Evolutionary conservation across 2,888 invertebrate species (phyloP).

Genomic region (Drosophila affinis): DNA sequence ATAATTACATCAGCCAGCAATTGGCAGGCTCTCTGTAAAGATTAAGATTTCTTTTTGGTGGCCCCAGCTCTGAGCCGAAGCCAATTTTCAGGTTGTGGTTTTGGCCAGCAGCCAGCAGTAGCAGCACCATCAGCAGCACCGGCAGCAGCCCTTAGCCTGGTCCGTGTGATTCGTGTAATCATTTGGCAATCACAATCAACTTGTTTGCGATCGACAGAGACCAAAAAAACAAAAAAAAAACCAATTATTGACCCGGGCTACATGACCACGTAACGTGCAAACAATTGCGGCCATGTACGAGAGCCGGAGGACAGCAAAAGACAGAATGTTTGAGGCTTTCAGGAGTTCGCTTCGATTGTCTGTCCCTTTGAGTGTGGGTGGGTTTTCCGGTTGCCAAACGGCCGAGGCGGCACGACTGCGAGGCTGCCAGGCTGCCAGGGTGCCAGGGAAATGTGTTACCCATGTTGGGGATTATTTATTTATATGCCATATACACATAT

Average conservation of each 20-base stretch:
- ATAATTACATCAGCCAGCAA: conserved; percentile 47
- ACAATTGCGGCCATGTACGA: conserved; percentile 70
- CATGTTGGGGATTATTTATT: conserved; percentile 69
- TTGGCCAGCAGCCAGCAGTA: conserved; percentile 47
- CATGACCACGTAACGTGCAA: conserved; percentile 76
- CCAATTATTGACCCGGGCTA: conserved; percentile 73
- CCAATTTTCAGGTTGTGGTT: conserved; percentile 41
- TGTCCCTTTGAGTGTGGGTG: neutral
- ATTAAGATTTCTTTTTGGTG: conserved; percentile 26
- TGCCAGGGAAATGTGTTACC: conserved; percentile 64
- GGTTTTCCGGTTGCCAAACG: conserved; percentile 23
- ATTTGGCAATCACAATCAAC: conserved; percentile 76
- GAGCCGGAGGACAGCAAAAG: conserved; percentile 32
- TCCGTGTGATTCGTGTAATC: conserved; percentile 65
- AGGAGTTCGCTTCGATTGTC: neutral
- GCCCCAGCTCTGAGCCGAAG: conserved; percentile 14
- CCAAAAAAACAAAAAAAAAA: conserved; percentile 49
- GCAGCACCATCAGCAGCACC: conserved; percentile 5
- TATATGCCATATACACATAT: conserved; percentile 31
- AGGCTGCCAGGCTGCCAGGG: conserved; percentile 1
- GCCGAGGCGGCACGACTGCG: neutral
- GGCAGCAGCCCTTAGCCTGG: neutral
- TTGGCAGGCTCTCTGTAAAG: conserved; percentile 21
- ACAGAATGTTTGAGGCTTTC: conserved; percentile 34
- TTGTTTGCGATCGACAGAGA: conserved; percentile 57